These are phyloP conservation scores for Heliconius hortense DNA, from an alignment of 2,888 invertebrate species.

Conservation along the genomic window DNA sequence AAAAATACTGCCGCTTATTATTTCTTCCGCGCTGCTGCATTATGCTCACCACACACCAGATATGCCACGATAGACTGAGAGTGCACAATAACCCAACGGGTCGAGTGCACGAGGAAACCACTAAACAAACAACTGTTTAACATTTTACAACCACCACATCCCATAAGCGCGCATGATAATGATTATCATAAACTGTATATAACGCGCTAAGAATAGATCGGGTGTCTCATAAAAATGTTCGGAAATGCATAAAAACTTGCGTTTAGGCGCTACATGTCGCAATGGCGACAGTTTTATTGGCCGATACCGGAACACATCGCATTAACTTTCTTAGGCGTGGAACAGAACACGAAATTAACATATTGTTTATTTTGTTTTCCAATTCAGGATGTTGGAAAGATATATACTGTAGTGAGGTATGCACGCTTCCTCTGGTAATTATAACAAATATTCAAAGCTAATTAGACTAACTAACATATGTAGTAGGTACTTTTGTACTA, in stretches of 20 bases:
- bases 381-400: neutral
- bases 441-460: neutral
- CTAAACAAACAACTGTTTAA: conserved; percentile 67
- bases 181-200: conserved; percentile 62
- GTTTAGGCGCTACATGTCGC: conserved; percentile 60
- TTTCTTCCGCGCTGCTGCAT: conserved; percentile 50
- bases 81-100: conserved; percentile 43
- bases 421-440: neutral
- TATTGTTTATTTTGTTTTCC: conserved; percentile 39
- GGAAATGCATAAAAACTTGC: conserved; percentile 55
- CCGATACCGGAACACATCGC: conserved; percentile 58
- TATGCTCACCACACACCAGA: conserved; percentile 42
- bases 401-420: neutral
- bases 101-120: conserved; percentile 59
- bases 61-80: conserved; percentile 40
- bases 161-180: conserved; percentile 66
- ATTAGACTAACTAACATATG: neutral
- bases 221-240: conserved; percentile 56
- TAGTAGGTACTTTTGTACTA: neutral
- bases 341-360: conserved; percentile 41
- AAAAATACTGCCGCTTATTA: conserved; percentile 57
- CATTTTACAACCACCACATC: conserved; percentile 68
- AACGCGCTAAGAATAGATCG: conserved; percentile 59
- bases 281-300: conserved; percentile 68
- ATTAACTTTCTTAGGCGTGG: conserved; percentile 48